phyloP scores from a whole-genome alignment of 2,797 vertebrate species.

The Sebastes taczanowskii region DNA sequence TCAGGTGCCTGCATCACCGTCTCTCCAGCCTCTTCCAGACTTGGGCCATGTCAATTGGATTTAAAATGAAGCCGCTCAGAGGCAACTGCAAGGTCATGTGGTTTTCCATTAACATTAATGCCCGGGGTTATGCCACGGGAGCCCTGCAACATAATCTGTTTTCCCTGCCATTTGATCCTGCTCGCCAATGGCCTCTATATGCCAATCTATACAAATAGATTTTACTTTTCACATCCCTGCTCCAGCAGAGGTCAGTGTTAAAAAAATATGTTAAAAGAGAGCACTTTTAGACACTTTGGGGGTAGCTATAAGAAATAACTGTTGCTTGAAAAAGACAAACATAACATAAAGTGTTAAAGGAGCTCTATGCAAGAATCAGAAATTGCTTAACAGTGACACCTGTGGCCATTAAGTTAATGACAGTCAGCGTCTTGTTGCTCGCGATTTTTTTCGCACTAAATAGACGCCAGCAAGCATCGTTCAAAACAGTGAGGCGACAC shows the following conservation, averaged over 20 bases:
- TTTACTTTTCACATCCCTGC: conserved; percentile 32
- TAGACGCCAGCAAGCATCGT: not conserved
- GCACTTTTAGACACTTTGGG: not conserved
- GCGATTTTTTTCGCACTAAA: rapidly evolving
- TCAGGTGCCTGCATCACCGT: conserved; percentile 56
- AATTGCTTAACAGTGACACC: not conserved
- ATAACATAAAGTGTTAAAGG: not conserved
- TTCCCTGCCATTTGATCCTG: conserved; percentile 69
- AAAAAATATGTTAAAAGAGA: not conserved
- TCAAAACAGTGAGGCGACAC: not conserved
- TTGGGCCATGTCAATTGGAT: conserved; percentile 65
- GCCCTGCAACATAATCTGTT: conserved; percentile 70
- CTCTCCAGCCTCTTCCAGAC: conserved; percentile 46
- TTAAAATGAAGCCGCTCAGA: conserved; percentile 63
- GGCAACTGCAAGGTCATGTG: conserved; percentile 72
- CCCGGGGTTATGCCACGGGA: conserved; percentile 65
- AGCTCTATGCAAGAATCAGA: not conserved
- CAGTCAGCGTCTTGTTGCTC: not conserved
- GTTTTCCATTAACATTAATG: conserved; percentile 77
- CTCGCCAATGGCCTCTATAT: conserved; percentile 46
- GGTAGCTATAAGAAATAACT: not conserved
- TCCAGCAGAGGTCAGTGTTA: conserved; percentile 11
- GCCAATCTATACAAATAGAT: conserved; percentile 64
- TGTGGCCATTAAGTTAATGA: not conserved
- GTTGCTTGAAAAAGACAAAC: not conserved